Base-by-base conservation (phyloP, 2,113 vertebrate species). In the Gasterosteus nipponicus region DNA sequence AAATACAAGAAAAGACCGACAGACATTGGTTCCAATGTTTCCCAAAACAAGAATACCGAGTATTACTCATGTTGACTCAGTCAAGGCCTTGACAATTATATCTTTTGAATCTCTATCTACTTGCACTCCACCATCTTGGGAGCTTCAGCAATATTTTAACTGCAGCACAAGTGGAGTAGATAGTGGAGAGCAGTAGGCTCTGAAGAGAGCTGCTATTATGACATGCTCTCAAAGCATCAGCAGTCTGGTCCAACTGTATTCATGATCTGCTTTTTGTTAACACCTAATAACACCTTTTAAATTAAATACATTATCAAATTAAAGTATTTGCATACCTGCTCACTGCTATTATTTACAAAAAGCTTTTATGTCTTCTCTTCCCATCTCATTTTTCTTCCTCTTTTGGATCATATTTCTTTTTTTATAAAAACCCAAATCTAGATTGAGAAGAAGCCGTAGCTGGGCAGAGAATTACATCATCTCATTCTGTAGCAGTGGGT, bases 401-500 rank as follows among this genome's bases (percentile, higher is more conserved):
- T 53, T 66, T 74, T 49, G 3, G 7, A 14, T 75, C 54, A 26
- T 54, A 64, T 64, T 41, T 56, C 39, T 33, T 54, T 64, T 71
- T 49, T 60, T 63, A 53, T 1, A 53, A 74, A n/a, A 66, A 60
- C 47, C 42, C n/a, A 69, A 51, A 12, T 67, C 5, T 16, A 41
- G 44, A 67, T 10, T 26, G 63, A 76, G 44, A 59, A 58, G n/a
- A 29, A 69, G 77, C 88, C 91, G 58, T 93, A 94, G 39, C 54
- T 39, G 72, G 47, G 3, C 15, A 0, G 68, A 59, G 69, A 94
- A 93, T 93, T 93, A 94, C 93, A 95, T 94, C 94, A 82, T 75
- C 66, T 77, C 70, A 46, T 67, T 68, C 95, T 95, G 78, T 95
- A 92, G 94, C 93, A 93, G 93, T 92, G 65, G 71, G 86, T 95